Conservation (phyloP, 2,888 invertebrate genomes). For the Athripsodes cinereus region DNA sequence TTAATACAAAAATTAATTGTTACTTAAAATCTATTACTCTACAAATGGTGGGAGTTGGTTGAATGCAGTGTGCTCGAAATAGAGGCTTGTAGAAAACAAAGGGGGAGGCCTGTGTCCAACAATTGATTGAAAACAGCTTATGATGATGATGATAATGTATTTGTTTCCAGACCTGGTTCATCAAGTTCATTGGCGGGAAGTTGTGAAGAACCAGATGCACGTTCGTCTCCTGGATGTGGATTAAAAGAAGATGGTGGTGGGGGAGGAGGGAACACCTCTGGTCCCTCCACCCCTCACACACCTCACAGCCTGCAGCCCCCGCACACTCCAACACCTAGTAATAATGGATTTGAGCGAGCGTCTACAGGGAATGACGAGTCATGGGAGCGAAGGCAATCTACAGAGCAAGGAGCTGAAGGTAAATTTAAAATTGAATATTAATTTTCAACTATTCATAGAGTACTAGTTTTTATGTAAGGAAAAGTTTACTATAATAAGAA, state of each 20-base stretch:
- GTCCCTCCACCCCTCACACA: slow-evolving; percentile 37
- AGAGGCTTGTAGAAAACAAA: too few species aligned
- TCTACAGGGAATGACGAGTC: slow-evolving; percentile 38
- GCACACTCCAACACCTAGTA: slow-evolving; percentile 37
- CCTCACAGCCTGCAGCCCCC: slow-evolving; percentile 39
- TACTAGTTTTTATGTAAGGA: not conserved
- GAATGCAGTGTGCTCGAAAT: too few species aligned
- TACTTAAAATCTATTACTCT: too few species aligned
- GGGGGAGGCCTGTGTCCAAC: too few species aligned
- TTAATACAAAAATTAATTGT: too few species aligned
- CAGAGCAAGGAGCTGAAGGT: slow-evolving; percentile 51
- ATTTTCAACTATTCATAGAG: not conserved
- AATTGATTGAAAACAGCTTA: too few species aligned
- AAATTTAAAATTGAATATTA: too few species aligned
- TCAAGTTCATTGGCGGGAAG: slow-evolving; percentile 39
- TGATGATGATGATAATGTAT: too few species aligned
- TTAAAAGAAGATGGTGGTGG: slow-evolving; percentile 32
- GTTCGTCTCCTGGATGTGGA: slow-evolving; percentile 44
- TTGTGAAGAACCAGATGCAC: slow-evolving; percentile 46
- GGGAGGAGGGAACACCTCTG: slow-evolving; percentile 33
- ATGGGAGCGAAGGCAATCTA: slow-evolving; percentile 40
- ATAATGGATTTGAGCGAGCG: slow-evolving; percentile 50
- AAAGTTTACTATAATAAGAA: too few species aligned
- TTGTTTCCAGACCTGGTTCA: slow-evolving; percentile 44
- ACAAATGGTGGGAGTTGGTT: too few species aligned